Evolutionary conservation across 2,113 vertebrate genomes (phyloP), one percentile per base, ranked within the genome.

Genomic region (Channa maculata): DNA sequence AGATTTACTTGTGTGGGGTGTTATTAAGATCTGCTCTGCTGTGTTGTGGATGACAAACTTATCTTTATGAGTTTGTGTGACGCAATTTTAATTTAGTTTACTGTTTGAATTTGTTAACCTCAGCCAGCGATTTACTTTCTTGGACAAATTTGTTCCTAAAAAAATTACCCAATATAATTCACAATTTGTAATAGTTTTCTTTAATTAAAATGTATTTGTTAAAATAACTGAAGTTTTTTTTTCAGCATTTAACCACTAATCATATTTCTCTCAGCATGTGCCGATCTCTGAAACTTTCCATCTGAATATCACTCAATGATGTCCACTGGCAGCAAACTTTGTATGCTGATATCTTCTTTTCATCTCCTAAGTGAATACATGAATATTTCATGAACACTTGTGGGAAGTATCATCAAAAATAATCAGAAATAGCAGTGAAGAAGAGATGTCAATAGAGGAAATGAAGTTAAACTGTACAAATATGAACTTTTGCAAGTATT

Each of bases 381-480:
- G 34, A 59, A 53, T 75, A 59, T 60, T 43, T 50, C 2, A 8
- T 33, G 39, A 5, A 15, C 53, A 48, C n/a, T 39, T 39, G 49
- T 44, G 12, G 14, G 14, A 43, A 51, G 37, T 8, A 8, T 2
- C n/a, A 49, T 75, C 54, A 67, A 2, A 61, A 66, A 37, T 12
- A 0, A 36, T 53, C 49, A 61, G 48, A 54, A 50, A 38, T 48
- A 79, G 69, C 44, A 11, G 36, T 39, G 58, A 68, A 33, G 51
- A 61, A 43, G 50, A 60, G 49, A 24, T 54, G 43, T 80, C 57
- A 62, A 2, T 24, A 54, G 36, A 41, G 11, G 5, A 62, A 33
- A 61, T 54, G 6, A 49, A 68, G 41, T 46, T 46, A 33, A 44
- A 58, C 45, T 34, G 13, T 37, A 36, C 50, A 8, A 14, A 24